These are phyloP conservation scores for Hipparchia sbordonii DNA, from an alignment of 2,888 invertebrate genomes.

Conservation along the genomic window DNA sequence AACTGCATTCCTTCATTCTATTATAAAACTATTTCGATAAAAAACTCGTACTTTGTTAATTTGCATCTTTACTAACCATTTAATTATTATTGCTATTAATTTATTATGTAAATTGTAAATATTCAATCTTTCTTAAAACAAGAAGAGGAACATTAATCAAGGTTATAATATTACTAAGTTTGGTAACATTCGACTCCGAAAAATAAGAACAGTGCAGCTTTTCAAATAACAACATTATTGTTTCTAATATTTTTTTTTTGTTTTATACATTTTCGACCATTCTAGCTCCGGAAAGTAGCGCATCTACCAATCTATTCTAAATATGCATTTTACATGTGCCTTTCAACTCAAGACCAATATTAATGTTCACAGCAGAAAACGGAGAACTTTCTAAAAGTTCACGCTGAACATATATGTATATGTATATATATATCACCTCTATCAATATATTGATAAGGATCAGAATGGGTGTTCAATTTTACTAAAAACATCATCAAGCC, in stretches of 20 bases:
- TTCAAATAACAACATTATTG: conserved; percentile 74
- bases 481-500: conserved; percentile 37
- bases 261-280: conserved; percentile 59
- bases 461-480: conserved; percentile 52
- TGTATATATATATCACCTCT: conserved; percentile 49
- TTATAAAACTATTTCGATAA: conserved; percentile 82
- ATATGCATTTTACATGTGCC: conserved; percentile 62
- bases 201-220: conserved; percentile 80
- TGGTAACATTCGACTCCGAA: conserved; percentile 77
- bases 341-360: conserved; percentile 41
- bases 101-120: conserved; percentile 81
- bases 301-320: conserved; percentile 81
- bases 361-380: conserved; percentile 53
- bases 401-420: conserved; percentile 53
- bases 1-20: conserved; percentile 75
- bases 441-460: conserved; percentile 47
- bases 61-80: conserved; percentile 72
- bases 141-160: conserved; percentile 83
- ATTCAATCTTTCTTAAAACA: conserved; percentile 82
- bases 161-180: conserved; percentile 79
- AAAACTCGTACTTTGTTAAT: conserved; percentile 80
- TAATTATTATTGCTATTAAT: conserved; percentile 80
- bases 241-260: conserved; percentile 47
- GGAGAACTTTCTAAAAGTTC: conserved; percentile 59
- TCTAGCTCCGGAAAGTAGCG: conserved; percentile 77